These are phyloP conservation scores for Xanthostigma xanthostigma DNA, from an alignment of 2,888 invertebrate species.

Conservation along the genomic window DNA sequence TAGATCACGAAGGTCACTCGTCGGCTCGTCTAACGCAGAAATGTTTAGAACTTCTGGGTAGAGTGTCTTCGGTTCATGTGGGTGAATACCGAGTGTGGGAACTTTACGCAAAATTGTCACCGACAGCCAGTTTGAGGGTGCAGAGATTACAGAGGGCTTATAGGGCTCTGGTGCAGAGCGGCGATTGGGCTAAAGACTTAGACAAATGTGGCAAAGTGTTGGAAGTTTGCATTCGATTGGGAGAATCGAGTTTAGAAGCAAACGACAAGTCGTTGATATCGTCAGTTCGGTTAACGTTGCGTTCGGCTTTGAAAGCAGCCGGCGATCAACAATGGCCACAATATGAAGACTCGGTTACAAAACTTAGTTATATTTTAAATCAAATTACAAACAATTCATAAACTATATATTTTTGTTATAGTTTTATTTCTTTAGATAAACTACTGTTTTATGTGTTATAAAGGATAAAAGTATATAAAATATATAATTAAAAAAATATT, in stretches of 20 bases:
- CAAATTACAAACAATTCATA: background rate
- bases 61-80: conserved; percentile 51
- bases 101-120: conserved; percentile 58
- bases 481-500: background rate
- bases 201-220: conserved; percentile 45
- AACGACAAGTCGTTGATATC: conserved; percentile 39
- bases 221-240: conserved; percentile 39
- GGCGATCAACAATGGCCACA: conserved; percentile 34
- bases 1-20: conserved; percentile 44
- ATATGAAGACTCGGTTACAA: conserved; percentile 10
- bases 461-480: background rate
- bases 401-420: background rate
- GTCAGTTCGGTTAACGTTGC: conserved; percentile 40
- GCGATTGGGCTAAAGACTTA: conserved; percentile 43
- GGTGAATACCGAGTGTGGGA: conserved; percentile 68
- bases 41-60: conserved; percentile 53
- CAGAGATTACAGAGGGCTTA: conserved; percentile 68
- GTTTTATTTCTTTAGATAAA: background rate
- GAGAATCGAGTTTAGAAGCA: conserved; percentile 40
- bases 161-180: conserved; percentile 50
- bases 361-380: background rate
- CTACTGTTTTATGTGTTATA: background rate
- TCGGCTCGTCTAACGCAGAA: conserved; percentile 35
- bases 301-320: conserved; percentile 36
- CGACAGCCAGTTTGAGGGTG: conserved; percentile 39